Evolutionary conservation across 2,888 invertebrate genomes (phyloP), one percentile per base, ranked within the genome.

Genomic region (Aphrophora alni): DNA sequence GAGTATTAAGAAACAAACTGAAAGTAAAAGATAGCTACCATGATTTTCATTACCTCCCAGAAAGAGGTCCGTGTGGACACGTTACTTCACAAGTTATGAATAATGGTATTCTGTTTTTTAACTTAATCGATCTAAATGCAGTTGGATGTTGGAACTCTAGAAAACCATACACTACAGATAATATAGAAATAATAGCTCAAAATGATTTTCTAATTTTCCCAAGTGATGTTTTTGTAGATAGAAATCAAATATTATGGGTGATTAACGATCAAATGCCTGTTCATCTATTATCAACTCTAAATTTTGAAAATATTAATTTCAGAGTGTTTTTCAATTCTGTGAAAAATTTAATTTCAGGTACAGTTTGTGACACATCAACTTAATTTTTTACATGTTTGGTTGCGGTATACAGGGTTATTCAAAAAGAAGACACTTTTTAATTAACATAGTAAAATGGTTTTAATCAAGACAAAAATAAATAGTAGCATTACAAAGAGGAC

Each of bases 251-350:
- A 76, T 81, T 90, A 28, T 96, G 96, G 96, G 93, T 95, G 0
- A 91, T 96, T 1, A 95, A 95, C 0, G 95, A 96, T 87, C 91
- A 93, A 68, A 95, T 96, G 95, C 93, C 95, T 0, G 92, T 93
- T 14, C 95, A 95, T 86, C 88, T 95, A 38, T 92, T 92, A 87
- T 86, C 89, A 10, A 89, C 90, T 83, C 88, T 96, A 38, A 93
- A 95, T 87, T 95, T 92, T 86, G 92, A 91, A 70, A 95, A 95
- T 84, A 90, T 94, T 10, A 96, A 96, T 87, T 95, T 95, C 89
- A 91, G 95, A 85, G 92, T 95, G 83, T 93, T 91, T 85, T 92
- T 92, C 1, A 93, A 94, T 0, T 92, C 94, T 0, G 88, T 95
- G n/a, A 90, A 91, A 26, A 89, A 89, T 0, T 89, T 95, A 7